Conservation (phyloP, 2,797 vertebrate species). For the Atherinosoma microstoma region DNA sequence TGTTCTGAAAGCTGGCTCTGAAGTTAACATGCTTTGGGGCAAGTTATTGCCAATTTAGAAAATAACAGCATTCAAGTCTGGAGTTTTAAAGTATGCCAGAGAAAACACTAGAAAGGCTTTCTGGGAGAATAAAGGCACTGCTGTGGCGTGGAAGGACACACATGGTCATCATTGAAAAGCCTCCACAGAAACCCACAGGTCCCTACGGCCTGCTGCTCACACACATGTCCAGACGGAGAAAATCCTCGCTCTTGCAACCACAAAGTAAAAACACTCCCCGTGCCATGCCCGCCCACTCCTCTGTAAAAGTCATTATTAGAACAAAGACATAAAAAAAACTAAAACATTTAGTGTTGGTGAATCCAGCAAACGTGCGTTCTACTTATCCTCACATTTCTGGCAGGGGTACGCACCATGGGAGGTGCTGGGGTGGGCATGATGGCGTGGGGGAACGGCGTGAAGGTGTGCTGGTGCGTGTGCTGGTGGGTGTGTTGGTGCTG, state of each 20-base stretch:
- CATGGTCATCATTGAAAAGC: constrained; percentile 65
- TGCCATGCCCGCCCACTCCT: constrained; percentile 8
- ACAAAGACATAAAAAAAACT: constrained; percentile 13
- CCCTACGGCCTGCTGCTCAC: constrained; percentile 29
- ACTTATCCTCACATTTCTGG: constrained; percentile 99
- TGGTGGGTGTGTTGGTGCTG: constrained; percentile 99
- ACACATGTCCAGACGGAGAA: constrained; percentile 53
- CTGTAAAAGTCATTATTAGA: constrained; percentile 34
- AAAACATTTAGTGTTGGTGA: not conserved
- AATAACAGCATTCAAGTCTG: constrained; percentile 68
- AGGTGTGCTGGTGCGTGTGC: constrained; percentile 99
- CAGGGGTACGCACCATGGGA: constrained; percentile 99
- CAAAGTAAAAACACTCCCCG: constrained; percentile 37
- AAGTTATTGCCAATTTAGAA: constrained; percentile 79
- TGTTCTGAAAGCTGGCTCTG: constrained; percentile 75
- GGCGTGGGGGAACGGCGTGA: constrained; percentile 97
- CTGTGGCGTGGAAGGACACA: constrained; percentile 67
- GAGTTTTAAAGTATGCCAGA: constrained; percentile 60
- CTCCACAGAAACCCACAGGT: constrained; percentile 44
- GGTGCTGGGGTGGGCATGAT: constrained; percentile 98
- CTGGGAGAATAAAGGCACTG: constrained; percentile 75
- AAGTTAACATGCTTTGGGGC: constrained; percentile 69
- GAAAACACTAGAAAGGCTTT: constrained; percentile 72
- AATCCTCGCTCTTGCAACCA: constrained; percentile 32
- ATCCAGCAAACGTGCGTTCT: constrained; percentile 79